Base-by-base conservation (phyloP, 2,113 vertebrate species). In the Scatophagus argus region DNA sequence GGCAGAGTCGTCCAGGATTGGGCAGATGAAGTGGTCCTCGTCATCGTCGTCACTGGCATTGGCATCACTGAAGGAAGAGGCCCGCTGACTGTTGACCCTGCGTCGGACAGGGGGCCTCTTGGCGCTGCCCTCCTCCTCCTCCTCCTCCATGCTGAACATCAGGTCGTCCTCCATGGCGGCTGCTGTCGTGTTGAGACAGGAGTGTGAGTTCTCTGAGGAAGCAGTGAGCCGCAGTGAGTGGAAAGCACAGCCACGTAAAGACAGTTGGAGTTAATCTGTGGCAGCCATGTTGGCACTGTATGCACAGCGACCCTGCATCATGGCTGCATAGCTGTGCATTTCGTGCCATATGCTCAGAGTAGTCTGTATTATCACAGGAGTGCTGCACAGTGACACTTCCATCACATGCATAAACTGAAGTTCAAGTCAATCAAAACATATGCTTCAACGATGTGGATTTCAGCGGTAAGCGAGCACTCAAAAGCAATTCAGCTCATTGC, bases 131-230 rank as follows among this genome's bases (percentile, higher is more conserved):
- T 97, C 93, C 32, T 97, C 92, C 34, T 97, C 93, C 32, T 97
- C 92, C 34, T 97, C 97, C 92, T 99, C 98, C 96, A 99, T 96
- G 79, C 88, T 91, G 67, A 99, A 99, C 91, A 99, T 99, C 60
- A 99, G 94, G 44, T 99, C 98, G n/a, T 98, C 97, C 0, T 98
- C 97, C 98, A 99, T 99, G 83, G 3, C 74, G 83, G 12, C 64
- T 54, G 49, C 44, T 79, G 83, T 4, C 41, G 38, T 52, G 32
- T 25, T 52, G 70, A 72, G 32, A 47, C 41, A 38, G 14, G 19
- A 12, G 17, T 29, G 70, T 16, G 23, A 25, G 51, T 32, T 34
- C 10, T 41, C 12, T 23, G 9, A 27, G 6, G 47, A 16, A 39
- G 12, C 34, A 4, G 25, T 36, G 46, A 21, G 6, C 13, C 21